These are phyloP conservation scores for Cosmorhoe ocellata DNA, from an alignment of 2,888 invertebrate species.

Conservation along the genomic window DNA sequence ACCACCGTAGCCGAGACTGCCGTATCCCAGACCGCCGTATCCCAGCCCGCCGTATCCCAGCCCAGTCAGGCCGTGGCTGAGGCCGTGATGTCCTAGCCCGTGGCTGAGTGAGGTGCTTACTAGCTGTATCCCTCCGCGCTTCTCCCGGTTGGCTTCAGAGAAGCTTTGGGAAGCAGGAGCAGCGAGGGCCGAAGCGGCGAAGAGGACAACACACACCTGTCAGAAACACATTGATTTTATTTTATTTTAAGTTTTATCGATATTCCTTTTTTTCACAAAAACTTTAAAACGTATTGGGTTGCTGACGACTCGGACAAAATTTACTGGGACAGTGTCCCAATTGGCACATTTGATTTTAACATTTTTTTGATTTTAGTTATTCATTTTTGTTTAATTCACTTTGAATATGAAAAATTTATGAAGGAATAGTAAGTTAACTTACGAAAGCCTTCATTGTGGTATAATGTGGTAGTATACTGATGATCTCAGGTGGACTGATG, in stretches of 20 bases:
- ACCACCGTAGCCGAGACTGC: neutral
- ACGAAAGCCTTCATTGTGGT: too few species aligned
- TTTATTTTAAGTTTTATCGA: neutral
- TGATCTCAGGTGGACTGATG: slow-evolving; percentile 5
- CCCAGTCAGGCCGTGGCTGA: neutral
- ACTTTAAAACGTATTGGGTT: too few species aligned
- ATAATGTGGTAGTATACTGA: neutral
- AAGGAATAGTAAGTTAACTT: too few species aligned
- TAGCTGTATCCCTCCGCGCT: slow-evolving; percentile 1
- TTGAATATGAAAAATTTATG: too few species aligned
- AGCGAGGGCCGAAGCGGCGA: slow-evolving; percentile 1
- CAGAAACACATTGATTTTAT: neutral
- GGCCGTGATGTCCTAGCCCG: neutral
- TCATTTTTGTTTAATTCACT: too few species aligned
- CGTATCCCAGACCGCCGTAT: slow-evolving; percentile 1
- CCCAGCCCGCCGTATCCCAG: slow-evolving; percentile 4
- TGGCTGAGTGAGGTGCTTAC: neutral
- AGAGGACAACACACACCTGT: slow-evolving; percentile 1
- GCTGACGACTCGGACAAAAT: too few species aligned
- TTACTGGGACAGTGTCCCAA: too few species aligned
- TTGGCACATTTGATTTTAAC: too few species aligned
- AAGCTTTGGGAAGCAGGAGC: neutral
- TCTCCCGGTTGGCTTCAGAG: neutral
- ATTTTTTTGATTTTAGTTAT: too few species aligned
- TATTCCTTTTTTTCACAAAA: too few species aligned